These are phyloP conservation scores for Trichosurus vulpecula DNA, from an alignment of 2,797 vertebrate genomes.

Conservation along the genomic window DNA sequence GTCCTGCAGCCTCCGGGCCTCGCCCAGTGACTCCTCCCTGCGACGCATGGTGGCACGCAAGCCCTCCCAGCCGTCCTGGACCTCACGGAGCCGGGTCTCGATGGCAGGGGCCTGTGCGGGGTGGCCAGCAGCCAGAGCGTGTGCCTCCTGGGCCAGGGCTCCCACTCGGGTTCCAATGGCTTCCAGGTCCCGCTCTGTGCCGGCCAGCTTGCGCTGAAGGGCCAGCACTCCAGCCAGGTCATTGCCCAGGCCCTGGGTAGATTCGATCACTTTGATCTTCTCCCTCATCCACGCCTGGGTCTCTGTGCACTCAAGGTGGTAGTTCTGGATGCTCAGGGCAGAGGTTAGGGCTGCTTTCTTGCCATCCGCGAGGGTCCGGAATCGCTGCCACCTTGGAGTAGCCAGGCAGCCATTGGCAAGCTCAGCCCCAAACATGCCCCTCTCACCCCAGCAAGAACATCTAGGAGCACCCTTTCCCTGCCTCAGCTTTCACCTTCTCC, in stretches of 20 bases:
- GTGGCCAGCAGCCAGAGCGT: slow-evolving; percentile 89
- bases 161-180: slow-evolving; percentile 94
- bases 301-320: slow-evolving; percentile 96
- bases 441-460: neutral
- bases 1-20: slow-evolving; percentile 94
- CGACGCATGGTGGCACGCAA: slow-evolving; percentile 91
- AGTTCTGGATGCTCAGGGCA: slow-evolving; percentile 96
- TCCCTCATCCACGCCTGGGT: slow-evolving; percentile 96
- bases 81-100: slow-evolving; percentile 83
- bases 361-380: slow-evolving; percentile 89
- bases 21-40: slow-evolving; percentile 93
- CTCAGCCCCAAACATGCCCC: neutral
- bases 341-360: slow-evolving; percentile 93
- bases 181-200: slow-evolving; percentile 94
- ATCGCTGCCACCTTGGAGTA: slow-evolving; percentile 91
- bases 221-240: slow-evolving; percentile 95
- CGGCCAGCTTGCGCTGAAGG: slow-evolving; percentile 94
- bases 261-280: slow-evolving; percentile 97
- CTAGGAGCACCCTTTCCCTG: too few relatives aligned
- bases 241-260: slow-evolving; percentile 94
- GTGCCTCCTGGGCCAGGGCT: slow-evolving; percentile 89
- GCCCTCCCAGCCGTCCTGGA: slow-evolving; percentile 93
- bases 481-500: neutral
- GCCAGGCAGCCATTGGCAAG: neutral
- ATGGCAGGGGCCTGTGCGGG: slow-evolving; percentile 89